Conservation (phyloP, 2,113 vertebrate genomes). For the Cephalopholis sonnerati region DNA sequence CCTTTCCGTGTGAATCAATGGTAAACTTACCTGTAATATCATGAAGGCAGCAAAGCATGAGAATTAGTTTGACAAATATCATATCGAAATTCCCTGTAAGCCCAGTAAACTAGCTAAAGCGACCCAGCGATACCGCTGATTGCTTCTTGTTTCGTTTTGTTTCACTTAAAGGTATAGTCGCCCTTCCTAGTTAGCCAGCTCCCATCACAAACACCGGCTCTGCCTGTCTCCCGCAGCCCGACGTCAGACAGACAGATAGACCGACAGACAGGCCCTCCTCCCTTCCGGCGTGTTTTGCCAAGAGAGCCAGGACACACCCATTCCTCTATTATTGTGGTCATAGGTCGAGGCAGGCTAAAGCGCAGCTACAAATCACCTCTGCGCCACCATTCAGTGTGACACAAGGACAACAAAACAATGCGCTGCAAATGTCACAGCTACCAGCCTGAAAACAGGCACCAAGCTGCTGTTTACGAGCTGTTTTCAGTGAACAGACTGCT, state of each 20-base stretch:
- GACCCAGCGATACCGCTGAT: conserved; percentile 45
- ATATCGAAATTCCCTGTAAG: conserved; percentile 74
- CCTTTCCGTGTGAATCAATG: neutral
- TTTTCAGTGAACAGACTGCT: neutral
- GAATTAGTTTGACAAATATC: conserved; percentile 70
- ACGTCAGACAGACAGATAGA: conserved; percentile 58
- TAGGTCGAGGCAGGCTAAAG: neutral
- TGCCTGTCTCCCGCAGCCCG: conserved; percentile 44
- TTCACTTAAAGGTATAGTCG: conserved; percentile 75
- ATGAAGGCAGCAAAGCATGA: conserved; percentile 73
- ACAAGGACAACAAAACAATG: neutral
- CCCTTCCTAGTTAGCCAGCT: conserved; percentile 67
- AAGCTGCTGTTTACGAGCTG: neutral
- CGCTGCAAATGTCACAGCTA: neutral
- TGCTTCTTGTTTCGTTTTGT: conserved; percentile 67
- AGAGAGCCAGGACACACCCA: conserved; percentile 47
- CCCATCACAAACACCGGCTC: conserved; percentile 61
- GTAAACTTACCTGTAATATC: conserved; percentile 77
- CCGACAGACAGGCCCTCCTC: conserved; percentile 55
- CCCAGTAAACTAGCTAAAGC: conserved; percentile 6
- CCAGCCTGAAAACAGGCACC: neutral
- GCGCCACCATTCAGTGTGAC: neutral
- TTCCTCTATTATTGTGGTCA: neutral
- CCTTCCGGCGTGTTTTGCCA: conserved; percentile 47
- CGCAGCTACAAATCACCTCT: neutral